Base-by-base conservation (phyloP, 2,797 vertebrate genomes). In the Clarias pachynema region DNA sequence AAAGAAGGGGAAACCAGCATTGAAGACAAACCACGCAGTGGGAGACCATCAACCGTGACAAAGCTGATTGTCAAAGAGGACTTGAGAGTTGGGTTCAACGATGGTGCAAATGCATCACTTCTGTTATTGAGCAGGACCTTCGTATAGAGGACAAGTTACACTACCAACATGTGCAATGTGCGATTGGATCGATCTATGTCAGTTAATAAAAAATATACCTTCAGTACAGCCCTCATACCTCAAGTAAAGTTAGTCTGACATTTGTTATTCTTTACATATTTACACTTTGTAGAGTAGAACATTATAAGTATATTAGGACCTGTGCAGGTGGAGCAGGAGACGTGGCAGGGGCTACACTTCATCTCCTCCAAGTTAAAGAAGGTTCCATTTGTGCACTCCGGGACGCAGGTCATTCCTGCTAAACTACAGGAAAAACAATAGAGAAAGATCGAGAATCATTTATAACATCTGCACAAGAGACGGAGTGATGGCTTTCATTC, bases 361-460 rank as follows among this genome's bases (percentile, higher is more conserved):
- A 95, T 93, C 80, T 95, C 93, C 87, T 96, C 96, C 24, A 94
- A 87, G 85, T 97, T 95, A 86, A 97, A 96, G 90, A 96, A 97
- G 81, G 96, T 97, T 89, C 96, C 91, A 0, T 92, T 95, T 82
- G 92, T 94, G 92, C 97, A 98, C 57, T 97, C 94, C 0, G 96
- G 96, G 75, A 97, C 90, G 22, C 97, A 98, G 86, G 92, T 96
- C 88, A 96, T 96, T 81, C 97, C 95, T 15, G 94, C 95, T 63
- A 97, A 91, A 89, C 97, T 98, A 90, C 75, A 86, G 49, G 65
- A 78, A 86, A 20, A 81, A 63, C 74, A 82, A 73, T 57, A 26
- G 49, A 59, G 66, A 73, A 31, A 82, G 53, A 87, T 37, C 4
- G 40, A 80, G 15, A 31, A n/a, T 79, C 24, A 49, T 12, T 49